Percentiles rank a stretch among this genome's conserved stretches.
Evolutionary conservation across 2,797 vertebrate genomes (phyloP).

Genomic region (Bovichtus diacanthus): DNA sequence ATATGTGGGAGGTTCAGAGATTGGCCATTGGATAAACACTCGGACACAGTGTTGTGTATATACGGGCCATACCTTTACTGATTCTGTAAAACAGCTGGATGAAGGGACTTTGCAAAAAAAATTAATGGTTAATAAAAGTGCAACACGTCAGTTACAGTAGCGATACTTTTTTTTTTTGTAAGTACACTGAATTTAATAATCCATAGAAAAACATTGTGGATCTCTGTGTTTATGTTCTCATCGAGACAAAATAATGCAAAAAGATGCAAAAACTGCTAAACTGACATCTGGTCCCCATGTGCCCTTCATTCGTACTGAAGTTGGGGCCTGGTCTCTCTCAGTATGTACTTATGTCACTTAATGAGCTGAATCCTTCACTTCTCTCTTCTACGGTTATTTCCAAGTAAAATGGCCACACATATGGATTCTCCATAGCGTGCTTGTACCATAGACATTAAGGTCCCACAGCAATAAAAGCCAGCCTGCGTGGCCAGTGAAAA

Average conservation of each 20-base stretch:
- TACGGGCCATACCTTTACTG: too few species aligned
- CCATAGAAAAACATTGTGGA: background rate
- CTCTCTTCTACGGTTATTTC: background rate
- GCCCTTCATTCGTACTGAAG: background rate
- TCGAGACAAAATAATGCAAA: background rate
- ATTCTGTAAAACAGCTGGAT: too few species aligned
- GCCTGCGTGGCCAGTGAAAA: background rate
- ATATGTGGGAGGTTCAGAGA: too few species aligned
- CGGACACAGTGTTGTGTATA: too few species aligned
- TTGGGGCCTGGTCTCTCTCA: background rate
- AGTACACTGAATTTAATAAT: background rate
- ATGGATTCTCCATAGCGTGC: background rate
- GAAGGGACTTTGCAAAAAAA: too few species aligned
- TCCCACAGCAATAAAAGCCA: background rate
- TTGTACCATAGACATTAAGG: background rate
- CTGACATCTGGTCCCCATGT: background rate
- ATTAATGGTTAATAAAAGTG: too few species aligned
- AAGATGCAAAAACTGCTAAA: background rate
- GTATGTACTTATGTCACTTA: background rate
- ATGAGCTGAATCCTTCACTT: background rate
- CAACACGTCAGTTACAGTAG: too few species aligned
- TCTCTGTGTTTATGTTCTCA: background rate
- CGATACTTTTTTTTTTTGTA: too few species aligned
- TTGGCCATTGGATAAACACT: too few species aligned
- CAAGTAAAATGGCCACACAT: constrained; percentile 1